Evolutionary conservation across 2,113 vertebrate genomes (phyloP).

Genomic region (Craseonycteris thonglongyai): DNA sequence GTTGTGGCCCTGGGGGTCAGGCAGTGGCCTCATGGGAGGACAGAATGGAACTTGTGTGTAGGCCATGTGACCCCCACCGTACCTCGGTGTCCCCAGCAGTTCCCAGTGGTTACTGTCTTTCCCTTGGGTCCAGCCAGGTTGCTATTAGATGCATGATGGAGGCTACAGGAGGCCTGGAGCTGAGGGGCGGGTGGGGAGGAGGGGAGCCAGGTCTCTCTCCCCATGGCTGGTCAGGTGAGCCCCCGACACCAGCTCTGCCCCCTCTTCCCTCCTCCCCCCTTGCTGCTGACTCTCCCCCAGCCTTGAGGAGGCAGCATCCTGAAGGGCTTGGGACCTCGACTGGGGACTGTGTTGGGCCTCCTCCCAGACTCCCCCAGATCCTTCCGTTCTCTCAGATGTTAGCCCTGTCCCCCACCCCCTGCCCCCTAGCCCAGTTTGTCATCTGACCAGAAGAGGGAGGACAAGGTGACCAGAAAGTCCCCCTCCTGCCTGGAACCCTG

Average conservation of each 20-base stretch:
- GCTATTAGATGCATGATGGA: background rate
- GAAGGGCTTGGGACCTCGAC: no score
- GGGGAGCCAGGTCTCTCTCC: background rate
- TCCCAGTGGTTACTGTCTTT: background rate
- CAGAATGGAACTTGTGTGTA: background rate
- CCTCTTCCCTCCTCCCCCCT: no score
- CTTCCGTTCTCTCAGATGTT: background rate
- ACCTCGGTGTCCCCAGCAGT: background rate
- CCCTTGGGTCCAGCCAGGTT: background rate
- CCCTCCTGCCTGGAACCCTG: background rate
- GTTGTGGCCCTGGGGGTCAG: background rate
- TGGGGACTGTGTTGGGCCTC: background rate
- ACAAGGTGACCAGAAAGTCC: background rate
- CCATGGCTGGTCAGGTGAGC: background rate
- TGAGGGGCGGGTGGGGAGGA: background rate
- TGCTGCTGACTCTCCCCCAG: background rate
- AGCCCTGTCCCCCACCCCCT: no score
- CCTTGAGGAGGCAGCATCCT: rapidly evolving
- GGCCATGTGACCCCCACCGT: background rate
- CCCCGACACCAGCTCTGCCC: background rate
- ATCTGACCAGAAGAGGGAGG: background rate
- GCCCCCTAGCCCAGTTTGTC: background rate
- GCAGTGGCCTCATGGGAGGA: background rate
- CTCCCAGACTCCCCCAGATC: background rate
- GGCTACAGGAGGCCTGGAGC: background rate